Evolutionary conservation across 2,888 invertebrate genomes (phyloP).

Genomic region (Lasioglossum lativentre): DNA sequence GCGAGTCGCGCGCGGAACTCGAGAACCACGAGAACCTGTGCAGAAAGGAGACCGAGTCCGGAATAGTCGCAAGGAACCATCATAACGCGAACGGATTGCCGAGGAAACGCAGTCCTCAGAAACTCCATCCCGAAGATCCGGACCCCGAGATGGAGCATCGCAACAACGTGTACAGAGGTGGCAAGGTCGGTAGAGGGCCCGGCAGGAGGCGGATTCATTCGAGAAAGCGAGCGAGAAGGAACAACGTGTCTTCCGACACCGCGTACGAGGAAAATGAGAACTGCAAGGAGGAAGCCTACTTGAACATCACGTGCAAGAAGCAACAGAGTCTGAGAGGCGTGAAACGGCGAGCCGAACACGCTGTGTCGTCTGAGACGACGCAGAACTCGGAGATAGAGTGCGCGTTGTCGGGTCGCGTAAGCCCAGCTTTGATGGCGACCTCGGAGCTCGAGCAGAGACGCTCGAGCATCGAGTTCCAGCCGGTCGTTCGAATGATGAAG

Average conservation of each 20-base stretch:
- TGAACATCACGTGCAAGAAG: constrained; percentile 68
- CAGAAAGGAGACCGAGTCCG: constrained; percentile 69
- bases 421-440: constrained; percentile 70
- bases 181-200: constrained; percentile 31
- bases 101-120: constrained; percentile 55
- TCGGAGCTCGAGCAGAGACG: constrained; percentile 80
- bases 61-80: constrained; percentile 71
- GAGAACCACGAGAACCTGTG: constrained; percentile 74
- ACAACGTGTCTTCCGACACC: constrained; percentile 64
- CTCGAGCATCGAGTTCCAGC: constrained; percentile 86
- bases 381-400: constrained; percentile 75
- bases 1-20: constrained; percentile 68
- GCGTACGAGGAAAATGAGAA: constrained; percentile 75
- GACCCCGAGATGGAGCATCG: constrained; percentile 48
- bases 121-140: constrained; percentile 46
- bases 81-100: constrained; percentile 59
- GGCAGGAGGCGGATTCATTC: constrained; percentile 60
- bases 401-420: constrained; percentile 75
- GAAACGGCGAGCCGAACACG: constrained; percentile 49
- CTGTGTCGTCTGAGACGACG: constrained; percentile 66
- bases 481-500: constrained; percentile 89
- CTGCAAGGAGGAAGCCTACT: constrained; percentile 74
- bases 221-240: constrained; percentile 69
- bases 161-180: constrained; percentile 50
- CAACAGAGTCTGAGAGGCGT: constrained; percentile 38